Evolutionary conservation across 1,140 invertebrate genomes (phyloP).

Genomic region (Bombus sylvicola): DNA sequence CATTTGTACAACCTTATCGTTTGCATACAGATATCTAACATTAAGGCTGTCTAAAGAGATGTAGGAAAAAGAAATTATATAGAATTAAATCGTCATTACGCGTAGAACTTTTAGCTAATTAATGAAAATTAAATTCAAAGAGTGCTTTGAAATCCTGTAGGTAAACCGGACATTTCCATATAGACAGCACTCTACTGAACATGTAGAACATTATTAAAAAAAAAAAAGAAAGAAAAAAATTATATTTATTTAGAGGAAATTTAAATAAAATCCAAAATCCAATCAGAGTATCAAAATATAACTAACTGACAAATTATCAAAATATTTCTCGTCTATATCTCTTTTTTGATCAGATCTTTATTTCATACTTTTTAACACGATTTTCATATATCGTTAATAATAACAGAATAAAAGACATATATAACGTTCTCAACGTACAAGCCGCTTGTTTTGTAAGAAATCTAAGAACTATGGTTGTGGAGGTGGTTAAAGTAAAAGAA

Average conservation of each 20-base stretch:
- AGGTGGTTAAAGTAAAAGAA: conserved; percentile 10
- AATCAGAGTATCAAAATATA: neutral
- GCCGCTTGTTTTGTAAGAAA: neutral
- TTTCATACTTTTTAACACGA: no score
- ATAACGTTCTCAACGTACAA: conserved; percentile 5
- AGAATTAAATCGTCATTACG: neutral
- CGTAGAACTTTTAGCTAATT: neutral
- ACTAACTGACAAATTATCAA: no score
- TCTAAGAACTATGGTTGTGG: no score
- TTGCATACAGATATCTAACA: neutral
- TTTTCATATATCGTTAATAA: conserved; percentile 15
- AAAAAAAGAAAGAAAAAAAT: no score
- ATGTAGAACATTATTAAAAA: neutral
- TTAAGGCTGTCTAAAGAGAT: neutral
- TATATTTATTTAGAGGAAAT: neutral
- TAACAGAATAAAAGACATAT: neutral
- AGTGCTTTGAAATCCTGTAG: neutral
- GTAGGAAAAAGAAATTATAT: neutral
- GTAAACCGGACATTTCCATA: neutral
- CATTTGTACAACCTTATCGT: neutral
- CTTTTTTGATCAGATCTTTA: no score
- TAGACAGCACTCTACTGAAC: neutral
- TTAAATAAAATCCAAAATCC: neutral
- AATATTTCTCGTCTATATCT: no score
- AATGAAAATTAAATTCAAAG: neutral